Conservation (phyloP, 2,888 invertebrate species). For the Sabatieria punctata region DNA sequence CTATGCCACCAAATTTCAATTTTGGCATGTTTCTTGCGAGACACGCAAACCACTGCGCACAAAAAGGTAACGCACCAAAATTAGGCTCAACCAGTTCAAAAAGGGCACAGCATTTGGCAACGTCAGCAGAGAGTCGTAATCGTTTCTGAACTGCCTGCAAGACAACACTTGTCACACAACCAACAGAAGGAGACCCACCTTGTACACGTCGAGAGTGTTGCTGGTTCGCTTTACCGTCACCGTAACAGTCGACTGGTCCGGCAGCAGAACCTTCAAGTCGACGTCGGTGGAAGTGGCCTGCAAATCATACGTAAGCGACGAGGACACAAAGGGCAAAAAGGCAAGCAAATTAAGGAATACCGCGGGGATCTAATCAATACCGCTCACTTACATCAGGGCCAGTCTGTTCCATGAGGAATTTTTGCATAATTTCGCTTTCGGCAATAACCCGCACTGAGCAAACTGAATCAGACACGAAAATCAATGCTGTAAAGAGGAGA, state of each 20-base stretch:
- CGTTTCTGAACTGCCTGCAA: slow-evolving; percentile 38
- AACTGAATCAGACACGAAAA: slow-evolving; percentile 38
- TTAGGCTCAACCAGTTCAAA: slow-evolving; percentile 94
- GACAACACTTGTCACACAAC: too few species aligned
- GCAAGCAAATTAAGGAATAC: too few species aligned
- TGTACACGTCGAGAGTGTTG: slow-evolving; percentile 72
- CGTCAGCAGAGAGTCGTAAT: slow-evolving; percentile 58
- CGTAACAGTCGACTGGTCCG: slow-evolving; percentile 72
- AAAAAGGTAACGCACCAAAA: slow-evolving; percentile 57
- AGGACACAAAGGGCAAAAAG: too few species aligned
- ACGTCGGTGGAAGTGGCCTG: slow-evolving; percentile 41
- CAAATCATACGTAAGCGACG: too few species aligned
- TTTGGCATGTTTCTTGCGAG: too few species aligned
- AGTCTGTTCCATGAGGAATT: slow-evolving; percentile 81
- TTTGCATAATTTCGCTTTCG: slow-evolving; percentile 88
- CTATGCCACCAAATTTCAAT: too few species aligned
- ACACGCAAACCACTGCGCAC: too few species aligned
- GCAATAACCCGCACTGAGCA: slow-evolving; percentile 95
- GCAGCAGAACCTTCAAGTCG: slow-evolving; percentile 56
- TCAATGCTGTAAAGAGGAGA: not conserved
- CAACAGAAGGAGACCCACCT: slow-evolving; percentile 28
- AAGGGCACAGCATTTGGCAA: slow-evolving; percentile 75
- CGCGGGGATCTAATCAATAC: too few species aligned
- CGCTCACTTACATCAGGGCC: slow-evolving; percentile 33
- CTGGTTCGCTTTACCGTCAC: slow-evolving; percentile 73